Evolutionary conservation across 2,797 vertebrate species (phyloP), one percentile per base, ranked within the genome.

Genomic region (Pristis pectinata): DNA sequence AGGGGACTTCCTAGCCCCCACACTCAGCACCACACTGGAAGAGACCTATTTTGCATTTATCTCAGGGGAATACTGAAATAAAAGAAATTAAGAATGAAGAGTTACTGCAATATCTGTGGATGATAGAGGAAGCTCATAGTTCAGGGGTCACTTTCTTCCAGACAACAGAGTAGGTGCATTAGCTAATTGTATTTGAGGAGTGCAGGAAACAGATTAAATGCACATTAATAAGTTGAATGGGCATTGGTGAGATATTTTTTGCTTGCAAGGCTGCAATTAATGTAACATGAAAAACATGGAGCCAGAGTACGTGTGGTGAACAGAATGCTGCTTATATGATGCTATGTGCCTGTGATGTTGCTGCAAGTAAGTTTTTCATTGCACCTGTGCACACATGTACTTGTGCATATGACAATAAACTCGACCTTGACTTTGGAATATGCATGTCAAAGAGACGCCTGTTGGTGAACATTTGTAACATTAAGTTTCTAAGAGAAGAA

Each of bases 251-350:
- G 27, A 24, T 13, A 56, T 85, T 85, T 34, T 49, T 56, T 34
- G 24, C 49, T 85, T 85, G 49, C 49, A 53, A 85, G 30, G 82
- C 85, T 30, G 24, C 82, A 85, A 85, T 85, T 85, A 85, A 85
- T 56, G 27, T 53, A 85, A 56, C 10, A 30, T 13, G 27, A 15
- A 85, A 85, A 49, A 22, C 82, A 11, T 49, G 72, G 34, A 27
- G 44, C 41, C 80, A 6, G 82, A 56, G 82, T 56, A 27, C 79
- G 85, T 10, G 82, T 49, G 19, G 49, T 85, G 82, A 56, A 11
- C 10, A 30, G 82, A 49, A 2, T 83, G 41, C 44, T 83, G n/a
- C n/a, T n/a, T n/a, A n/a, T n/a, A n/a, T n/a, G n/a, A n/a, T n/a
- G n/a, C n/a, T n/a, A n/a, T n/a, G n/a, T n/a, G n/a, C n/a, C n/a